phyloP scores from a whole-genome alignment of 2,113 vertebrate species.

The Myotis yumanensis region DNA sequence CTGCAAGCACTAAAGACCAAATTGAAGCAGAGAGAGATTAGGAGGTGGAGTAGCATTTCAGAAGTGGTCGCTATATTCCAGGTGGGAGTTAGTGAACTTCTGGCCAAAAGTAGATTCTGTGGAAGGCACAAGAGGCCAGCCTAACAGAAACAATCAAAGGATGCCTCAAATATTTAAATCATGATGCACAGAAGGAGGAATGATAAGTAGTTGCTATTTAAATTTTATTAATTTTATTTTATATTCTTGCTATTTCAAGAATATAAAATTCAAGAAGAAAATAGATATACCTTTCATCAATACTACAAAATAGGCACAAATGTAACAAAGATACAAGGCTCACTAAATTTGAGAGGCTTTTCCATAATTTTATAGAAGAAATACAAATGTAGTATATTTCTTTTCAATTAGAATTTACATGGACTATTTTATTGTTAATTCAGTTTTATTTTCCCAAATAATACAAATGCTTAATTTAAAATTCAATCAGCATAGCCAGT shows the following conservation, averaged over 20 bases:
- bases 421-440: background rate
- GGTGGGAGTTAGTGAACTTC: background rate
- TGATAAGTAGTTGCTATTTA: background rate
- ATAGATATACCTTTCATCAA: background rate
- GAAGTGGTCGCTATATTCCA: background rate
- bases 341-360: background rate
- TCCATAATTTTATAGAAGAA: background rate
- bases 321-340: background rate
- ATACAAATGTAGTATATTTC: background rate
- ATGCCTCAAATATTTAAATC: background rate
- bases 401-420: background rate
- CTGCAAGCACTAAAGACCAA: background rate
- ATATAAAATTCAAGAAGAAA: background rate
- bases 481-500: background rate
- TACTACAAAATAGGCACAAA: background rate
- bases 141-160: background rate
- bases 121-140: background rate
- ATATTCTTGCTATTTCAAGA: background rate
- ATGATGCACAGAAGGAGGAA: accelerated
- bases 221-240: background rate
- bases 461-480: background rate
- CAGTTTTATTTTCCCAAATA: background rate
- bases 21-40: background rate
- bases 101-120: background rate
- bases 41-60: background rate